Evolutionary conservation across 2,113 vertebrate species (phyloP), one percentile per base, ranked within the genome.

Genomic region (Seriola dumerili): DNA sequence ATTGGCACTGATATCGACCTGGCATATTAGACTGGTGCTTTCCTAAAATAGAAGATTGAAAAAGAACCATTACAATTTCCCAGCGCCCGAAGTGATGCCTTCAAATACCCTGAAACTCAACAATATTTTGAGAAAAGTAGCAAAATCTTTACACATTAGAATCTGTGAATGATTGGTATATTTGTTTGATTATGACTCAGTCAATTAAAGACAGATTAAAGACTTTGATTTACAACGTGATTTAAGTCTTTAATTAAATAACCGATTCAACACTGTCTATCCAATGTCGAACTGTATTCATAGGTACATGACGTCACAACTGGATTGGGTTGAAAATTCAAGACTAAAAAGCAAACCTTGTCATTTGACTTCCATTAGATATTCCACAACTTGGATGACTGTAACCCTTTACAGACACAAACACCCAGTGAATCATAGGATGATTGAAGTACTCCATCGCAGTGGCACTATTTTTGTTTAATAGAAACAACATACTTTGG

Each of bases 401-500:
- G 13, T 44, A 66, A 50, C 65, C 14, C 8, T 69, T 57, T 1
- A 29, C 46, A 58, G 19, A 73, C 44, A 23, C 67, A 77, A 34
- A 38, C 46, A 74, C 19, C 48, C 29, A 63, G 14, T 72, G 64
- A 61, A 68, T 73, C 44, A 65, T 4, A 29, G 38, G 8, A 32
- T 42, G 36, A 78, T 58, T 55, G 54, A 74, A 74, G 44, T 38
- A 21, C 44, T 72, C 36, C 14, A 40, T 58, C 55, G 38, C 57
- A 42, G 44, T 11, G 3, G 7, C 61, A 69, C 10, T 66, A 40
- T 83, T 85, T 50, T 29, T n/a, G 29, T 73, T 80, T 54, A 21
- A 55, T 36, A 64, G 32, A 25, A 81, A 79, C 38, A 48, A 44
- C 17, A 12, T 9, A 66, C 23, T 50, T 64, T 29, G 57, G 38